Evolutionary conservation across 2,888 invertebrate species (phyloP).

Genomic region (Arrhopalites spinosus): DNA sequence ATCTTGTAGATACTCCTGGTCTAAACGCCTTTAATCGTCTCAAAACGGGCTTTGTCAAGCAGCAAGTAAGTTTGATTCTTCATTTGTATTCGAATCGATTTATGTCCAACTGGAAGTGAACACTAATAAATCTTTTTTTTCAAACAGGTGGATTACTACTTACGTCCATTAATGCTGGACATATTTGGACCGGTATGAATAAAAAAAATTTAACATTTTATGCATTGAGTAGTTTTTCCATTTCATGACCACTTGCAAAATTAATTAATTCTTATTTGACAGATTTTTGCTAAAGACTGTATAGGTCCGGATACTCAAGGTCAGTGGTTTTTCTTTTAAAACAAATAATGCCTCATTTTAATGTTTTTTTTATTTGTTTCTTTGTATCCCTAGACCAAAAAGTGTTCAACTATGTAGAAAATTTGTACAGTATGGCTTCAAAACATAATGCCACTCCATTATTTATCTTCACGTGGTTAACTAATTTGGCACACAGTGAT

Average conservation of each 20-base stretch:
- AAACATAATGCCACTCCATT: slow-evolving; percentile 31
- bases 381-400: slow-evolving; percentile 36
- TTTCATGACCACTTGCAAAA: neutral
- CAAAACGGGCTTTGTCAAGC: slow-evolving; percentile 71
- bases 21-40: slow-evolving; percentile 77
- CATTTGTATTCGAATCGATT: too few species aligned
- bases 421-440: slow-evolving; percentile 33
- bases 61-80: too few species aligned
- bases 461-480: slow-evolving; percentile 50
- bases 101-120: too few species aligned
- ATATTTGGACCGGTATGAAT: slow-evolving; percentile 33
- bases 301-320: slow-evolving; percentile 44
- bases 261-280: neutral
- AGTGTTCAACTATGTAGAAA: slow-evolving; percentile 42
- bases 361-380: too few species aligned
- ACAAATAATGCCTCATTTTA: too few species aligned
- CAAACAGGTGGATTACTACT: slow-evolving; percentile 77
- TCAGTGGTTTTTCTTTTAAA: too few species aligned
- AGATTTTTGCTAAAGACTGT: slow-evolving; percentile 41
- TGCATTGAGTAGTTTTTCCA: neutral
- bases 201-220: neutral
- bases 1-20: slow-evolving; percentile 69
- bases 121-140: neutral
- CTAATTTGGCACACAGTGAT: slow-evolving; percentile 47
- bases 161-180: slow-evolving; percentile 72